These are phyloP conservation scores for Prenolepis imparis DNA, from an alignment of 2,888 invertebrate genomes.

Conservation along the genomic window DNA sequence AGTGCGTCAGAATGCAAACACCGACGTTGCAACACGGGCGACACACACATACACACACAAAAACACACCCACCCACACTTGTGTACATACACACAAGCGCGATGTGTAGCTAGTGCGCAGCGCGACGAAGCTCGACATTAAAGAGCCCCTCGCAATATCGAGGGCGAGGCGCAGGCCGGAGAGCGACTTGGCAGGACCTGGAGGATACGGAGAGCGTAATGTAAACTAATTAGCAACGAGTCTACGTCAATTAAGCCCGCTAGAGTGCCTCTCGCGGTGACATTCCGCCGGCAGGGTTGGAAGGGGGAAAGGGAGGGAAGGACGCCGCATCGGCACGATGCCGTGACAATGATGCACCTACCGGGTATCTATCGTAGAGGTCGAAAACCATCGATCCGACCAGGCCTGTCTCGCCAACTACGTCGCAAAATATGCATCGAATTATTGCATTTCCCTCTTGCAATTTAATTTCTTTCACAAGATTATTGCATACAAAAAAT, in stretches of 20 bases:
- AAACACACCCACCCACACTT: slow-evolving; percentile 40
- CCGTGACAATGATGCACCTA: slow-evolving; percentile 40
- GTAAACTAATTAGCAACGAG: slow-evolving; percentile 86
- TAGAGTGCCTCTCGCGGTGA: slow-evolving; percentile 83
- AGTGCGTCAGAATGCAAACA: slow-evolving; percentile 26
- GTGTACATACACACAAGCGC: slow-evolving; percentile 40
- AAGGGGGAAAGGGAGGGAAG: background rate
- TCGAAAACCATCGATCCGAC: slow-evolving; percentile 44
- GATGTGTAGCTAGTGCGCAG: slow-evolving; percentile 45
- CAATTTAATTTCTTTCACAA: background rate
- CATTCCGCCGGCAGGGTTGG: slow-evolving; percentile 74
- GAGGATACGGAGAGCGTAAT: slow-evolving; percentile 84
- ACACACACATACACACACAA: slow-evolving; percentile 32
- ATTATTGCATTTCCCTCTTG: background rate
- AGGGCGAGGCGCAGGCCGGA: slow-evolving; percentile 71
- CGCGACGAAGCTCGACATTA: slow-evolving; percentile 67
- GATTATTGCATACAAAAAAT: background rate
- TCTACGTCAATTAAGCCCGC: slow-evolving; percentile 85
- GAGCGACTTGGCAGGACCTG: slow-evolving; percentile 75
- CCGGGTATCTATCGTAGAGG: background rate
- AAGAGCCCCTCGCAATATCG: slow-evolving; percentile 80
- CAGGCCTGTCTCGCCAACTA: background rate
- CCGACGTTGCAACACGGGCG: slow-evolving; percentile 20
- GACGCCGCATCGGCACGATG: slow-evolving; percentile 37
- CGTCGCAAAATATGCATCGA: background rate